These are phyloP conservation scores for Noctua janthe DNA, from an alignment of 2,888 invertebrate species.

Conservation along the genomic window DNA sequence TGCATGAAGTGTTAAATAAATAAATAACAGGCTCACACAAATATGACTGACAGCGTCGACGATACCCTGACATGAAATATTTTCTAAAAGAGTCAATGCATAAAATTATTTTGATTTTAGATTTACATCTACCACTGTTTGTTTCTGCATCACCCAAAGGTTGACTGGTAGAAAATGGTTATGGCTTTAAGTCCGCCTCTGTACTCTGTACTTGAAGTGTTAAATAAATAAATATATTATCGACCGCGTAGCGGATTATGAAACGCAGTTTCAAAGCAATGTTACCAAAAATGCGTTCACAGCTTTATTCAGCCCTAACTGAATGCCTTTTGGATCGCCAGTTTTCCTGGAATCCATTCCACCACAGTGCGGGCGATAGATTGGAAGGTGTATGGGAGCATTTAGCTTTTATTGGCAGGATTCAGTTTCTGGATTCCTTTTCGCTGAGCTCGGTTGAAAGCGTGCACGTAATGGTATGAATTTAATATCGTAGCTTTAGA, in stretches of 20 bases:
- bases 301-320: conserved; percentile 20
- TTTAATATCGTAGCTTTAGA: background rate
- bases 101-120: too few species aligned
- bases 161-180: too few species aligned
- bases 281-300: background rate
- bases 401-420: conserved; percentile 39
- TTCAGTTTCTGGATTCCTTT: conserved; percentile 25
- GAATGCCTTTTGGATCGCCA: conserved; percentile 33
- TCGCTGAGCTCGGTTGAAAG: background rate
- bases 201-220: too few species aligned
- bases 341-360: conserved; percentile 31
- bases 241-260: background rate
- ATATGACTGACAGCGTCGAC: background rate
- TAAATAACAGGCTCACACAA: background rate
- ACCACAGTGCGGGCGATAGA: conserved; percentile 19
- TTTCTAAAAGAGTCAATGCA: background rate
- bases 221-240: background rate
- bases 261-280: background rate
- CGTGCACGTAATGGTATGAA: conserved; percentile 2
- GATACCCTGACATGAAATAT: background rate
- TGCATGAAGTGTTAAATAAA: too few species aligned
- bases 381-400: conserved; percentile 24
- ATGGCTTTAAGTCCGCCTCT: too few species aligned
- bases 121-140: too few species aligned
- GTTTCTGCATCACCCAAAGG: too few species aligned